Percentiles rank a stretch among this genome's conserved stretches.
Evolutionary conservation across 2,888 invertebrate species (phyloP).

Genomic region (Drosophila merina): DNA sequence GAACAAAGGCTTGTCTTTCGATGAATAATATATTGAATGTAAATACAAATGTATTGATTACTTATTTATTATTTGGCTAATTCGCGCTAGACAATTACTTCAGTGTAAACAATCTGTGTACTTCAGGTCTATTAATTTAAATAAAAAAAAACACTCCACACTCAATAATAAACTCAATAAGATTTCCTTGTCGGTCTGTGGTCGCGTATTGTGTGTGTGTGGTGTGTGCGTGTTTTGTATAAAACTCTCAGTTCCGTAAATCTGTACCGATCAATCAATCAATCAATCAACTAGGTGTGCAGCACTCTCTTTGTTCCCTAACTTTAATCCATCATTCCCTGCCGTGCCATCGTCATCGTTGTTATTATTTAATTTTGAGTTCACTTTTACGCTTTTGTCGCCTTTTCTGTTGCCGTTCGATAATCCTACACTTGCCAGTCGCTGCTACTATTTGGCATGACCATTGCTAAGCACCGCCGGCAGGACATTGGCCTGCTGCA

Average conservation of each 20-base stretch:
- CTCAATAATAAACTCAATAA: conserved; percentile 12
- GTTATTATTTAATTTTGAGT: conserved; percentile 19
- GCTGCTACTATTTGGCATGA: conserved; percentile 82
- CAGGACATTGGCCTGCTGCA: conserved; percentile 83
- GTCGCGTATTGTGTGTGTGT: conserved; percentile 2
- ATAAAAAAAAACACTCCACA: conserved; percentile 2
- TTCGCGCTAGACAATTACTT: conserved; percentile 17
- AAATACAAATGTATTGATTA: conserved; percentile 6
- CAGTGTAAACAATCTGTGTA: conserved; percentile 24
- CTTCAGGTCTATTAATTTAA: conserved; percentile 20
- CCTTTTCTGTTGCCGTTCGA: conserved; percentile 1
- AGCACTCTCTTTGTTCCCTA: conserved; percentile 13
- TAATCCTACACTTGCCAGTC: conserved; percentile 8
- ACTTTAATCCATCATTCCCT: conserved; percentile 21
- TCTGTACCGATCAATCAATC: background rate
- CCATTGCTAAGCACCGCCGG: conserved; percentile 84
- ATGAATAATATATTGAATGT: conserved; percentile 9
- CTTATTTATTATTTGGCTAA: conserved; percentile 42
- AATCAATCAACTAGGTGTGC: conserved; percentile 25
- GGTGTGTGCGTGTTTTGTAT: conserved; percentile 13
- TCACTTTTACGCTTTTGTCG: background rate
- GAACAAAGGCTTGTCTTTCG: conserved; percentile 27
- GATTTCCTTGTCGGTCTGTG: conserved; percentile 3
- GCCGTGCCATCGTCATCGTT: conserved; percentile 25
- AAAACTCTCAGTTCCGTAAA: conserved; percentile 4